Conservation (phyloP, 2,888 invertebrate species). For the Caprella mutica region DNA sequence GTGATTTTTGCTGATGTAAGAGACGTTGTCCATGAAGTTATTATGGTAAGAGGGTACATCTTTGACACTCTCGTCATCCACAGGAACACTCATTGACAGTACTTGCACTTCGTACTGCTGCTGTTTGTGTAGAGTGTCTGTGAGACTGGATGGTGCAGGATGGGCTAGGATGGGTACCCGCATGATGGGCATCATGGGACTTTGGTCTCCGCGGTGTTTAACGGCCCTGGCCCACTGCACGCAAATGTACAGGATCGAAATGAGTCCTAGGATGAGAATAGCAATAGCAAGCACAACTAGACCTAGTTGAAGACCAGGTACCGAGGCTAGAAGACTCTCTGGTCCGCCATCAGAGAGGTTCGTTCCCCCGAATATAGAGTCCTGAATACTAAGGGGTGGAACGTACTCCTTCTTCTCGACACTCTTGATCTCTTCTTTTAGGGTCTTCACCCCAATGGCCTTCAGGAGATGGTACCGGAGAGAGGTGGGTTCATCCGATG, state of each 20-base stretch:
- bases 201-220: too few relatives aligned
- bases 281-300: slow-evolving; percentile 76
- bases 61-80: slow-evolving; percentile 57
- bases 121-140: slow-evolving; percentile 67
- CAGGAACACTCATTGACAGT: slow-evolving; percentile 78
- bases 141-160: neutral
- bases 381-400: too few relatives aligned
- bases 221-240: slow-evolving; percentile 81
- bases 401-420: too few relatives aligned
- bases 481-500: neutral
- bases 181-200: neutral
- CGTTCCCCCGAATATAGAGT: neutral
- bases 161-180: neutral
- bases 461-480: neutral
- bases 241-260: slow-evolving; percentile 84
- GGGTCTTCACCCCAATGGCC: neutral
- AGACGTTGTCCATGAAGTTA: slow-evolving; percentile 59
- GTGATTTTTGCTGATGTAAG: slow-evolving; percentile 73
- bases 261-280: slow-evolving; percentile 73
- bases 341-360: neutral
- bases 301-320: slow-evolving; percentile 43
- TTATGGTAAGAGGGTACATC: slow-evolving; percentile 21
- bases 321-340: neutral
- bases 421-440: neutral
- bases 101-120: slow-evolving; percentile 86